Percentiles rank a stretch among this genome's conserved stretches.
Conservation (phyloP, 1,140 invertebrate genomes). For the Orchesella cincta region DNA sequence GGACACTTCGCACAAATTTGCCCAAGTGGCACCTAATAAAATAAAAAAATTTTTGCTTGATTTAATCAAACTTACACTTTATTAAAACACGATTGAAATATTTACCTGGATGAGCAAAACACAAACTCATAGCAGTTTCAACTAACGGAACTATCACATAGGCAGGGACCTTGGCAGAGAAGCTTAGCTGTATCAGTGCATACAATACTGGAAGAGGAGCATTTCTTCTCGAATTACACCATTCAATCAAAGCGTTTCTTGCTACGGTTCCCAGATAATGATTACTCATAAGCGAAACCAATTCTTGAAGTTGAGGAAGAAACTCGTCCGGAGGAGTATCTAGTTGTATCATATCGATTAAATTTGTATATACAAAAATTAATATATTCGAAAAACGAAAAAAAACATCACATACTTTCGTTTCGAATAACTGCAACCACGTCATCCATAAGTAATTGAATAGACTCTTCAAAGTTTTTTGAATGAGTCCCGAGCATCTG, state of each 20-base stretch:
- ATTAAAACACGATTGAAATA: neutral
- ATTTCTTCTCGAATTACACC: constrained; percentile 43
- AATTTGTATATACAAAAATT: constrained; percentile 31
- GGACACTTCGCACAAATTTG: constrained; percentile 24
- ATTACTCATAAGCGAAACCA: constrained; percentile 43
- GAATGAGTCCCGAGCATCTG: constrained; percentile 59
- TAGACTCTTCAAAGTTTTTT: constrained; percentile 60
- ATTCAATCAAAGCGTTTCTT: constrained; percentile 48
- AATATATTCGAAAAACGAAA: constrained; percentile 2
- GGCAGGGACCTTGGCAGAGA: constrained; percentile 41
- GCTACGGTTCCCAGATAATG: constrained; percentile 43
- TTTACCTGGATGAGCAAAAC: constrained; percentile 45
- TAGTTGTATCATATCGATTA: constrained; percentile 28
- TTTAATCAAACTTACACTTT: neutral
- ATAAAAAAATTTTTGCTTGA: constrained; percentile 21
- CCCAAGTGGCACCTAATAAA: constrained; percentile 40
- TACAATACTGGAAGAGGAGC: constrained; percentile 36
- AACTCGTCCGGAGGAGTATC: constrained; percentile 38
- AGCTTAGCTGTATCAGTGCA: constrained; percentile 40
- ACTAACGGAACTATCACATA: constrained; percentile 43
- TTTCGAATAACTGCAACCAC: constrained; percentile 61
- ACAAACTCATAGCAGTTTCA: constrained; percentile 42
- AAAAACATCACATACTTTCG: constrained; percentile 57
- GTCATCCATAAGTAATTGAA: constrained; percentile 64
- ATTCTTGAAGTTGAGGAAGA: constrained; percentile 35